Evolutionary conservation across 1,140 invertebrate genomes (phyloP).

Genomic region (Drosophila ercepeae): DNA sequence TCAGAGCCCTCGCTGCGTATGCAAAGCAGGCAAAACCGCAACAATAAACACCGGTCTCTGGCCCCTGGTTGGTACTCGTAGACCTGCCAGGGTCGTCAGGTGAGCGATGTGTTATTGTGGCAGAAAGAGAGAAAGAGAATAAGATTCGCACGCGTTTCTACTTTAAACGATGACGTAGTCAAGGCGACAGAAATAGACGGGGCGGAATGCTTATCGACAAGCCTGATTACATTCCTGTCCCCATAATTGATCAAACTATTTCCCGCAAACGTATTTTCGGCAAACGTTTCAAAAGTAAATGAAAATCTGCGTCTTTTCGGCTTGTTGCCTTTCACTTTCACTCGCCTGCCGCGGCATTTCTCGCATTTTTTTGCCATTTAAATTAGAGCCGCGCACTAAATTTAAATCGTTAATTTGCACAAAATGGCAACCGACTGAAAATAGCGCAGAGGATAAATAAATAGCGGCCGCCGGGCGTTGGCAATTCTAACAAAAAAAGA

Average conservation of each 20-base stretch:
- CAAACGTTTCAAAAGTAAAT: conserved; percentile 4
- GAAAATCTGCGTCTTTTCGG: no score
- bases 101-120: conserved; percentile 41
- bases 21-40: conserved; percentile 55
- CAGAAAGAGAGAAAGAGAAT: conserved; percentile 16
- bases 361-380: conserved; percentile 73
- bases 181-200: conserved; percentile 45
- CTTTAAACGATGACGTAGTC: conserved; percentile 63
- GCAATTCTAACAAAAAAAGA: background rate
- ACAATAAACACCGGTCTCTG: conserved; percentile 25
- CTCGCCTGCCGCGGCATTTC: conserved; percentile 59
- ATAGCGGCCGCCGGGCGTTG: background rate
- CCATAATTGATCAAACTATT: conserved; percentile 75
- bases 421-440: conserved; percentile 63
- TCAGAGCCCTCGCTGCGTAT: conserved; percentile 35
- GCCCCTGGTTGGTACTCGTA: conserved; percentile 25
- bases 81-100: conserved; percentile 66
- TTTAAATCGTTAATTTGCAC: conserved; percentile 70
- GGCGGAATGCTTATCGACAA: conserved; percentile 28
- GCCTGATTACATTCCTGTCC: conserved; percentile 53
- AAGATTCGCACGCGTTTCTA: conserved; percentile 51
- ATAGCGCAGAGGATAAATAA: conserved; percentile 44
- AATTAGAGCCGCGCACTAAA: conserved; percentile 67
- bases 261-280: conserved; percentile 1
- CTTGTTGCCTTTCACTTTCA: conserved; percentile 63